phyloP scores from a whole-genome alignment of 2,888 invertebrate species.

The Belgica antarctica region DNA sequence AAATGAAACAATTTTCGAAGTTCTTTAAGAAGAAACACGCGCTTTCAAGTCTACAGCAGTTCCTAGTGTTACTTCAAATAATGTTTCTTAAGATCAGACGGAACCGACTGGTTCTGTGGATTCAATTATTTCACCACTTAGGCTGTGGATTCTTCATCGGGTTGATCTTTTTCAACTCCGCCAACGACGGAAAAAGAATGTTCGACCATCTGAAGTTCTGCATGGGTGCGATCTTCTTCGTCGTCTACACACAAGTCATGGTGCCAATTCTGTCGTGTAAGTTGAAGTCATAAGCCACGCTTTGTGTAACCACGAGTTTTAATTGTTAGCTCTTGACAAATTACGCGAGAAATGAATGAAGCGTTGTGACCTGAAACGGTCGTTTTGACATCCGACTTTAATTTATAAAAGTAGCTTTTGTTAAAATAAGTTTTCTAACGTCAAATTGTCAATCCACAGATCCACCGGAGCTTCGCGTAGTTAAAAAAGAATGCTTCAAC shows the following conservation, averaged over 20 bases:
- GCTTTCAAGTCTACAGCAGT: constrained; percentile 60
- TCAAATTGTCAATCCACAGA: constrained; percentile 55
- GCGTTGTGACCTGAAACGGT: too few species aligned
- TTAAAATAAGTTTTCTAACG: constrained; percentile 17
- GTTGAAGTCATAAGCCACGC: constrained; percentile 51
- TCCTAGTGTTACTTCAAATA: constrained; percentile 59
- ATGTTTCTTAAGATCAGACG: constrained; percentile 63
- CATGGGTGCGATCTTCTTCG: constrained; percentile 65
- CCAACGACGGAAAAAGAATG: constrained; percentile 65
- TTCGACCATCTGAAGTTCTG: constrained; percentile 69
- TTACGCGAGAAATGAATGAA: background rate
- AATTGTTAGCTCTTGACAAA: background rate
- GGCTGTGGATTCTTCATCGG: constrained; percentile 60
- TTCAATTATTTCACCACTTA: constrained; percentile 63
- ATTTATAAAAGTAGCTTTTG: too few species aligned
- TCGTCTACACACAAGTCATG: constrained; percentile 68
- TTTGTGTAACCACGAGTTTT: background rate
- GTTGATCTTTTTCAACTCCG: constrained; percentile 62
- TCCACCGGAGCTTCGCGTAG: constrained; percentile 66
- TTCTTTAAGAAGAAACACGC: constrained; percentile 55
- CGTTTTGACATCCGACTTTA: background rate
- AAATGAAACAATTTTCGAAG: constrained; percentile 57
- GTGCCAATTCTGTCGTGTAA: constrained; percentile 67
- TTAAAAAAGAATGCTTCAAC: constrained; percentile 69
- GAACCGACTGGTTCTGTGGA: constrained; percentile 61